phyloP scores from a whole-genome alignment of 2,888 invertebrate species.

The Ectemnius cavifrons region DNA sequence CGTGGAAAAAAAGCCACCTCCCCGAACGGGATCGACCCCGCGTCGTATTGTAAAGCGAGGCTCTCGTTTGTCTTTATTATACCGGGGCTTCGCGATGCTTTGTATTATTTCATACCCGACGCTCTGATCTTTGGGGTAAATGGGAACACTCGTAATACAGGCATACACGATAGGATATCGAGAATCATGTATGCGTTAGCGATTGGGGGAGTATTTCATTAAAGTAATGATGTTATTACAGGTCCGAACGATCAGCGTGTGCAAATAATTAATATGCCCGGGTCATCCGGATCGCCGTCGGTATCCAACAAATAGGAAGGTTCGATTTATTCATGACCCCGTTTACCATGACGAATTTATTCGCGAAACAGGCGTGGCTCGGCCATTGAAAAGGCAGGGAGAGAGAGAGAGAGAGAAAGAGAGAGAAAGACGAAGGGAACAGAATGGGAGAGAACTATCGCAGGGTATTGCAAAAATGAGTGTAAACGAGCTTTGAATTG shows the following conservation, averaged over 20 bases:
- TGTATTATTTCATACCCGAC: slow-evolving; percentile 13
- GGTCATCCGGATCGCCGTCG: slow-evolving; percentile 3
- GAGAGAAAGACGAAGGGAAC: too few relatives aligned
- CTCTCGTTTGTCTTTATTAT: slow-evolving; percentile 62
- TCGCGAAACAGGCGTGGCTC: not conserved
- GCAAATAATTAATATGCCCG: slow-evolving; percentile 39
- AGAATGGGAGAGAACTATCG: not conserved
- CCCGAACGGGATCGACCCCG: not conserved
- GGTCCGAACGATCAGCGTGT: slow-evolving; percentile 8
- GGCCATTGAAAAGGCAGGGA: too few relatives aligned
- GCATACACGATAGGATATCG: too few relatives aligned
- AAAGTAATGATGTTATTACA: not conserved
- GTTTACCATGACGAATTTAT: slow-evolving; percentile 12
- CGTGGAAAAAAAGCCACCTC: not conserved
- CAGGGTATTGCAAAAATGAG: not conserved
- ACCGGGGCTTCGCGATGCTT: slow-evolving; percentile 32
- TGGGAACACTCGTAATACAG: too few relatives aligned
- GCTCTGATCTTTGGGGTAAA: too few relatives aligned
- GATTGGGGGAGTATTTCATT: too few relatives aligned
- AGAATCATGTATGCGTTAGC: too few relatives aligned
- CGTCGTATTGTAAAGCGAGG: slow-evolving; percentile 38
- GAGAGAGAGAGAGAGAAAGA: too few relatives aligned
- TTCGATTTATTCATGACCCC: slow-evolving; percentile 26
- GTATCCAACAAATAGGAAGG: slow-evolving; percentile 26
- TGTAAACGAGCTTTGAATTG: not conserved